Evolutionary conservation across 2,888 invertebrate genomes (phyloP).

Genomic region (Notocelia uddmanniana): DNA sequence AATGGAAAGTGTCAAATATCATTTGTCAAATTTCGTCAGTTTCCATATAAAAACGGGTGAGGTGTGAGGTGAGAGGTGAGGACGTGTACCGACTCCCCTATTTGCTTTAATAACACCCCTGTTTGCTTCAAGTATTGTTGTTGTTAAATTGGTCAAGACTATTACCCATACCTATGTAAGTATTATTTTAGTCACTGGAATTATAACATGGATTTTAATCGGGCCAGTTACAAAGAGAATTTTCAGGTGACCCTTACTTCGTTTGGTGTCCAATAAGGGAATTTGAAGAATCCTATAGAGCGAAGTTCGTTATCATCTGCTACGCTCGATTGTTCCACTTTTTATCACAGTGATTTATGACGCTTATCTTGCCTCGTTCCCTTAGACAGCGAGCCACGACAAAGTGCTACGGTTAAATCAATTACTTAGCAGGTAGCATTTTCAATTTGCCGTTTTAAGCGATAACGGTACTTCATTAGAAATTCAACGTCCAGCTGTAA

Average conservation of each 20-base stretch:
- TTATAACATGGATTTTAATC: not conserved
- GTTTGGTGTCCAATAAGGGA: conserved; percentile 20
- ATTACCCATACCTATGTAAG: too few relatives aligned
- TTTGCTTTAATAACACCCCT: too few relatives aligned
- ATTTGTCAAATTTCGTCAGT: too few relatives aligned
- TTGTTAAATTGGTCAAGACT: too few relatives aligned
- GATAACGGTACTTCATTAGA: conserved; percentile 55
- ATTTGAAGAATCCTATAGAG: conserved; percentile 44
- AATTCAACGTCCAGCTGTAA: conserved; percentile 49
- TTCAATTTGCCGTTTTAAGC: conserved; percentile 69
- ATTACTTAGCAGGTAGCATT: conserved; percentile 67
- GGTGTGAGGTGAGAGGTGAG: too few relatives aligned
- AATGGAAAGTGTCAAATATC: too few relatives aligned
- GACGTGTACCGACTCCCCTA: too few relatives aligned
- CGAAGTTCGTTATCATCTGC: conserved; percentile 50
- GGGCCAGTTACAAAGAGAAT: not conserved
- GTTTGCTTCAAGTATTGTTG: too few relatives aligned
- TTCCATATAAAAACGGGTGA: too few relatives aligned
- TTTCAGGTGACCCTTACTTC: conserved; percentile 14
- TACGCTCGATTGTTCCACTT: conserved; percentile 58
- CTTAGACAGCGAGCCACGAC: conserved; percentile 66
- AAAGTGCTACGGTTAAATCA: conserved; percentile 72
- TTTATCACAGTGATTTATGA: conserved; percentile 77
- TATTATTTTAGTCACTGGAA: not conserved
- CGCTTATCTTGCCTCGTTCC: conserved; percentile 67